Conservation (phyloP, 2,797 vertebrate species). For the Lophotriccus pileatus region DNA sequence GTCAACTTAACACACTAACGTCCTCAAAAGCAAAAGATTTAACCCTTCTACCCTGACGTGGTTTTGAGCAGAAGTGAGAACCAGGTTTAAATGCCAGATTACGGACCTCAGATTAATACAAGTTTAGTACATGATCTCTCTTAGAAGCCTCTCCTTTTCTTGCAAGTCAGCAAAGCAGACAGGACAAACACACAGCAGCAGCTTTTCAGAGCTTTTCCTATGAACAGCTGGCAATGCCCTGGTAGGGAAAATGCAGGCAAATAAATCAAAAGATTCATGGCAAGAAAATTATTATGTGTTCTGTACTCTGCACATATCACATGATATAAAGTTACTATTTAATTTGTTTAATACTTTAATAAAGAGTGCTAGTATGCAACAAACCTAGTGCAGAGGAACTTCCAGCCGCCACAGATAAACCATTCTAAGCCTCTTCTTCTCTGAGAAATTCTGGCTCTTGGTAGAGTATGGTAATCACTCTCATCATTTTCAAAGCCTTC, state of each 20-base stretch:
- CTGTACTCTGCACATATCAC: neutral
- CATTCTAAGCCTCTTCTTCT: conserved; percentile 85
- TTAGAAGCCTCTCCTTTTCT: neutral
- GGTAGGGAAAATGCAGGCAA: neutral
- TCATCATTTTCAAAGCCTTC: conserved; percentile 97
- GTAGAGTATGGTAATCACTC: conserved; percentile 95
- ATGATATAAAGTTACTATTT: neutral
- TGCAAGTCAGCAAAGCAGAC: neutral
- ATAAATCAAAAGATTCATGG: neutral
- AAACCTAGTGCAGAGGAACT: conserved; percentile 89
- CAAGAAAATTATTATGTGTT: neutral
- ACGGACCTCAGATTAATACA: neutral
- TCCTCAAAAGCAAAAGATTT: neutral
- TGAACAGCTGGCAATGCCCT: neutral
- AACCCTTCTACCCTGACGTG: neutral
- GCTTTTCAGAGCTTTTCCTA: neutral
- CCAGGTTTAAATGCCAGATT: neutral
- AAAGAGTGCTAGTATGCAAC: neutral
- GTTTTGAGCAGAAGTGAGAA: neutral
- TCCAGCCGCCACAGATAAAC: conserved; percentile 94
- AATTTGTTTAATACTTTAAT: neutral
- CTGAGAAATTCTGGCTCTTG: conserved; percentile 83
- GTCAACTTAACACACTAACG: neutral
- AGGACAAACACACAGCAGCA: neutral
- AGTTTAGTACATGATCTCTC: neutral